These are phyloP conservation scores for Sebastes minor DNA, from an alignment of 2,797 vertebrate species.

Conservation along the genomic window DNA sequence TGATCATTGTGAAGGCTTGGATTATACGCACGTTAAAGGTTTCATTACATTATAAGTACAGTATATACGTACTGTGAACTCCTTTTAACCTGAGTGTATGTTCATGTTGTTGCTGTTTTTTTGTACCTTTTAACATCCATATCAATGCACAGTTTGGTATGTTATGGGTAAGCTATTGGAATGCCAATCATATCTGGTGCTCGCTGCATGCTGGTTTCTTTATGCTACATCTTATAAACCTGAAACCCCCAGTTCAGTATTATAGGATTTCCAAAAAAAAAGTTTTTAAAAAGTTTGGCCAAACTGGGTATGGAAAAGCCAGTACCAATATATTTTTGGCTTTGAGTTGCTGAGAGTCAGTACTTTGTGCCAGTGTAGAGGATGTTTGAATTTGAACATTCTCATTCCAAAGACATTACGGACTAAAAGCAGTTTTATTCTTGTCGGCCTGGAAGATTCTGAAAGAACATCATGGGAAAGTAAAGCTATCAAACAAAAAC, in stretches of 20 bases:
- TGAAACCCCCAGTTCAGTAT: background rate
- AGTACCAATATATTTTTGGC: background rate
- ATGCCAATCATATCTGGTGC: background rate
- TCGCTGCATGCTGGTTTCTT: background rate
- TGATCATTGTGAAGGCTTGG: constrained; percentile 15
- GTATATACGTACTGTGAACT: background rate
- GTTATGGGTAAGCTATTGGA: background rate
- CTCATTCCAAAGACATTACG: background rate
- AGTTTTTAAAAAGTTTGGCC: background rate
- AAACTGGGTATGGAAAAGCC: background rate
- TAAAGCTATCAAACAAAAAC: background rate
- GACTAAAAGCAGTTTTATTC: background rate
- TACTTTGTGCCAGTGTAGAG: background rate
- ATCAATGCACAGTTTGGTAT: background rate
- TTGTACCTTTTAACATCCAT: background rate
- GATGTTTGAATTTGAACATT: background rate
- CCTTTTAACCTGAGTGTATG: constrained; percentile 14
- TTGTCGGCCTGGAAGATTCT: background rate
- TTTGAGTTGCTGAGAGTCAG: background rate
- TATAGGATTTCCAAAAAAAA: background rate
- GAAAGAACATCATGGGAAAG: background rate
- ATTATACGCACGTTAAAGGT: constrained; percentile 1
- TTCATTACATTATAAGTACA: background rate
- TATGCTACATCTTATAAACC: background rate
- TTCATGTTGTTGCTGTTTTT: background rate